A percentile compares a stretch with the other conserved stretches of the same genome.
Conservation (phyloP, 2,888 invertebrate species). For the Crioceris asparagi region DNA sequence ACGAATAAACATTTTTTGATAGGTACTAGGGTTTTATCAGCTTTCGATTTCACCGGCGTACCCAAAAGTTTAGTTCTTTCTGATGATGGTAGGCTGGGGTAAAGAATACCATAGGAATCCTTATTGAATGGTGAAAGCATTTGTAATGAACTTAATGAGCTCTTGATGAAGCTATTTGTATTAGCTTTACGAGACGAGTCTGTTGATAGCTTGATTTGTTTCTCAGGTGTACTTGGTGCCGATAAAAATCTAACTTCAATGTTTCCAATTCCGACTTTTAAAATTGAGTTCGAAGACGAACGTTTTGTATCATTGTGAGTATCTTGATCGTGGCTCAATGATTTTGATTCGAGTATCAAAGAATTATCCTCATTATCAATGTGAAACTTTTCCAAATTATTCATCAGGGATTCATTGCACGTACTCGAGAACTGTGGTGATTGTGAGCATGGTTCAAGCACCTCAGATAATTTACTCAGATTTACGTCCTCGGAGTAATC, state of each 20-base stretch:
- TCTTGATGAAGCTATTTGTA: slow-evolving; percentile 18
- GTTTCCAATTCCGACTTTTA: not conserved
- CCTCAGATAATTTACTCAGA: slow-evolving; percentile 18
- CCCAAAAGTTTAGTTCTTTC: slow-evolving; percentile 16
- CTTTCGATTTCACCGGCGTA: slow-evolving; percentile 23
- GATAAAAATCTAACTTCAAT: slow-evolving; percentile 11
- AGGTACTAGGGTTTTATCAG: slow-evolving; percentile 21
- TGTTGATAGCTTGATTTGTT: slow-evolving; percentile 11
- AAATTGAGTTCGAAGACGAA: too few species aligned
- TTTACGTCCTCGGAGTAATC: slow-evolving; percentile 11
- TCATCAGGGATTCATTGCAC: slow-evolving; percentile 29
- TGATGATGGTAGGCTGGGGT: slow-evolving; percentile 25
- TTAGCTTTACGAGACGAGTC: slow-evolving; percentile 10
- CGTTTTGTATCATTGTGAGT: not conserved
- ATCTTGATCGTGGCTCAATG: slow-evolving; percentile 1
- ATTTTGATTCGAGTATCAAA: slow-evolving; percentile 4
- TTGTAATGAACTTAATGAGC: slow-evolving; percentile 22
- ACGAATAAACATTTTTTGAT: slow-evolving; percentile 27
- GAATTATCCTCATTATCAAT: slow-evolving; percentile 9
- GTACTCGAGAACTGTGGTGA: slow-evolving; percentile 29
- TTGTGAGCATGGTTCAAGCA: slow-evolving; percentile 19
- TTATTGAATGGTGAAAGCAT: slow-evolving; percentile 24
- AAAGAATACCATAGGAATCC: slow-evolving; percentile 29
- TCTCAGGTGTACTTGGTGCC: slow-evolving; percentile 21
- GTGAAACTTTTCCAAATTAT: slow-evolving; percentile 26